A percentile compares a stretch with the other conserved stretches of the same genome.
Conservation (phyloP, 2,113 vertebrate genomes). For the Climacteris rufus region DNA sequence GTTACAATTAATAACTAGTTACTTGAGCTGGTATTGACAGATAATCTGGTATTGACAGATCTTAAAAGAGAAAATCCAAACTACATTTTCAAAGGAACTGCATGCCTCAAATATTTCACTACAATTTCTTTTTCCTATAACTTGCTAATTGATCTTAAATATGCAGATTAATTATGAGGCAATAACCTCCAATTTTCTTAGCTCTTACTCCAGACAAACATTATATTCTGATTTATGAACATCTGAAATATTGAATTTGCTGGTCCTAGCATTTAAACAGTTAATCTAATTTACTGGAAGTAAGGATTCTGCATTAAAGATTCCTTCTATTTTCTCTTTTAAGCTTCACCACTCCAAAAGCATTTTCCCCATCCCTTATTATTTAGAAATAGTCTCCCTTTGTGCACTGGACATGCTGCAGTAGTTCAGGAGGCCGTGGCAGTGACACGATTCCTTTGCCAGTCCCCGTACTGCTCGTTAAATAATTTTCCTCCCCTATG, state of each 20-base stretch:
- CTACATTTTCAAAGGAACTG: background rate
- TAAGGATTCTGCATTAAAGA: background rate
- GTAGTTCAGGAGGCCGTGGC: background rate
- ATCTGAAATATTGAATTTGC: background rate
- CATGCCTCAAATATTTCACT: background rate
- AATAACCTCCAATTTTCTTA: background rate
- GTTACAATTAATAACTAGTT: background rate
- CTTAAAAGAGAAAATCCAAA: background rate
- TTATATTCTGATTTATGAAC: background rate
- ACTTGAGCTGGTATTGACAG: background rate
- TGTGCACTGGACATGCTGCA: background rate
- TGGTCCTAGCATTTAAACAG: background rate
- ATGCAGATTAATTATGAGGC: background rate
- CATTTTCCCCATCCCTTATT: background rate
- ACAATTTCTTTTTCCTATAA: background rate
- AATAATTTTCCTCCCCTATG: background rate
- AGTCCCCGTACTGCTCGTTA: background rate
- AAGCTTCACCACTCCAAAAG: background rate
- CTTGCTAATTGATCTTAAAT: background rate
- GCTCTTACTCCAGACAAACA: background rate
- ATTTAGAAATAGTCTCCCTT: background rate
- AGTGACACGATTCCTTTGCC: background rate
- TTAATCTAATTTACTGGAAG: constrained; percentile 6
- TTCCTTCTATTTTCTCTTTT: background rate
- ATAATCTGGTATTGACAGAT: background rate